A percentile compares a stretch with the other conserved stretches of the same genome.
phyloP scores from a whole-genome alignment of 2,888 invertebrate species.

The Tenthredo notha region DNA sequence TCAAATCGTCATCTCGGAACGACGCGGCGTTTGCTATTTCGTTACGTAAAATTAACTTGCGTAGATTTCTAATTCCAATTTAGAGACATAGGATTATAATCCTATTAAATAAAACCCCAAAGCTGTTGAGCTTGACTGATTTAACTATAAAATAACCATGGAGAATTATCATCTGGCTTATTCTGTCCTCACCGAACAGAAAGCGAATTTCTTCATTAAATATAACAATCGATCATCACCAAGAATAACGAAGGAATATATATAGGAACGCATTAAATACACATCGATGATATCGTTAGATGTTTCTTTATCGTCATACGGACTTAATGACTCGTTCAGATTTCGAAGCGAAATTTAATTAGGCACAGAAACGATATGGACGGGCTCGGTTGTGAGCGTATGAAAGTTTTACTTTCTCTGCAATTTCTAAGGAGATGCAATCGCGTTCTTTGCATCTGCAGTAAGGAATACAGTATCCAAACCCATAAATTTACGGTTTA shows the following conservation, averaged over 20 bases:
- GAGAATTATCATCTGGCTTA: background rate
- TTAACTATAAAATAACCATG: background rate
- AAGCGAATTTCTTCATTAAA: background rate
- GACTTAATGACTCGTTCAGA: background rate
- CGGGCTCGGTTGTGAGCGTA: slow-evolving; percentile 51
- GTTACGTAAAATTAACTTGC: slow-evolving; percentile 1
- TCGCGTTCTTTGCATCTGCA: slow-evolving; percentile 51
- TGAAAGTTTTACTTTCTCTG: slow-evolving; percentile 74
- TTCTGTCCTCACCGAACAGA: background rate
- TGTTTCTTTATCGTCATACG: background rate
- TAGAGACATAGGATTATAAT: background rate
- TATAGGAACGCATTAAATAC: background rate
- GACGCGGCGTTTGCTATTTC: background rate
- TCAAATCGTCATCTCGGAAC: background rate
- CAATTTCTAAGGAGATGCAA: slow-evolving; percentile 64
- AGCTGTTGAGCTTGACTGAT: background rate
- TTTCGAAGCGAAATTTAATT: slow-evolving; percentile 49
- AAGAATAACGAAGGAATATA: background rate
- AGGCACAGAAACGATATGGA: background rate
- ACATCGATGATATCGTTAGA: background rate
- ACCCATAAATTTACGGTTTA: slow-evolving; percentile 8
- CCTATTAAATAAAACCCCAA: background rate
- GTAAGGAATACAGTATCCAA: background rate
- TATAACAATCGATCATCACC: background rate
- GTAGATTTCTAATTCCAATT: slow-evolving; percentile 19